A percentile compares a stretch with the other conserved stretches of the same genome.
phyloP scores from a whole-genome alignment of 2,113 vertebrate genomes.

The Labrus mixtus region DNA sequence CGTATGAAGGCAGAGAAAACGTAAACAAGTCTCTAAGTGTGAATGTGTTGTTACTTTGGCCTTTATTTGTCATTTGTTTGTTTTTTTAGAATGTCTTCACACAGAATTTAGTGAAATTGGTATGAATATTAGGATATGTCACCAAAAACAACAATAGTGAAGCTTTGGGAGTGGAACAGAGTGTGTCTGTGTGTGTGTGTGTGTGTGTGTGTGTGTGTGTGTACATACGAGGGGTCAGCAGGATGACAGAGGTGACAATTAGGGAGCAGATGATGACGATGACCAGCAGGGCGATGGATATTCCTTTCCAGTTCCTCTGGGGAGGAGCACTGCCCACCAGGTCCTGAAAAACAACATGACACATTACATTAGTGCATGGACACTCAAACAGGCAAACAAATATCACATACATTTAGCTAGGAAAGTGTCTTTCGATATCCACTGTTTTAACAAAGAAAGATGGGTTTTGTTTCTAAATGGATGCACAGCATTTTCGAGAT shows the following conservation, averaged over 20 bases:
- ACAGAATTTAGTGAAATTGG: not conserved
- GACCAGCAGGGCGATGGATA: conserved; percentile 96
- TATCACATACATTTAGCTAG: not conserved
- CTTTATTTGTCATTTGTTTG: no score
- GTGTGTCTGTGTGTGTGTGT: no score
- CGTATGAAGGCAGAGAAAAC: no score
- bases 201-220: not conserved
- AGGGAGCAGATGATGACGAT: conserved; percentile 97
- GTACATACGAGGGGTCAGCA: conserved; percentile 93
- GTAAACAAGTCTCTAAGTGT: no score
- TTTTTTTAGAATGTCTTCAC: not conserved
- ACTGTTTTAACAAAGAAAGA: not conserved
- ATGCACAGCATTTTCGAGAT: conserved; percentile 10
- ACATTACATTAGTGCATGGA: conserved; percentile 27
- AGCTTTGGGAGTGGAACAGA: not conserved
- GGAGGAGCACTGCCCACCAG: conserved; percentile 95
- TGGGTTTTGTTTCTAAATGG: conserved; percentile 16
- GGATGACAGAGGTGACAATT: conserved; percentile 98
- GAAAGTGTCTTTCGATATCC: not conserved
- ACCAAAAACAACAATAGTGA: not conserved
- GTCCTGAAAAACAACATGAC: conserved; percentile 84
- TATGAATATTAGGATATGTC: not conserved
- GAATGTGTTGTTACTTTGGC: no score
- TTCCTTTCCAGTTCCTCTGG: conserved; percentile 99
- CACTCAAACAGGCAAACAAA: not conserved